Percentiles rank a stretch among this genome's conserved stretches.
Evolutionary conservation across 2,797 vertebrate species (phyloP).

Genomic region (Tenualosa ilisha): DNA sequence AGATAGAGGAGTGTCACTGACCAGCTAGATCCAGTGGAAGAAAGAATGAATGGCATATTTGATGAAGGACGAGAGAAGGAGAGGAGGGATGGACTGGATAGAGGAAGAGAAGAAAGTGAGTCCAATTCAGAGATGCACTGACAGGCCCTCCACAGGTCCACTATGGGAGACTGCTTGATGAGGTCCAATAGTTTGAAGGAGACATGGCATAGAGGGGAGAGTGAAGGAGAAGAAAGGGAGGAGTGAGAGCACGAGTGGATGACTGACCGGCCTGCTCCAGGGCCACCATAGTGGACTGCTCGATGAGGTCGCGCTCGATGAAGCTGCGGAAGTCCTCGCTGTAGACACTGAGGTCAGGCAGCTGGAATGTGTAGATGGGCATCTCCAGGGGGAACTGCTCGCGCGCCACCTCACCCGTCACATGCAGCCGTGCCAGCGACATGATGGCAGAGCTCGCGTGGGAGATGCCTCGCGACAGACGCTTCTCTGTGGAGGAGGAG

Average conservation of each 20-base stretch:
- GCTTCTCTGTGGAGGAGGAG: slow-evolving; percentile 81
- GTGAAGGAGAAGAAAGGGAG: neutral
- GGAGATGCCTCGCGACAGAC: slow-evolving; percentile 95
- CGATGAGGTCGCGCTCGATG: slow-evolving; percentile 95
- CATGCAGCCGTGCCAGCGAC: slow-evolving; percentile 92
- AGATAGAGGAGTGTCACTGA: too few species aligned
- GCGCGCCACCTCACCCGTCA: slow-evolving; percentile 89
- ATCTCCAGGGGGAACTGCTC: slow-evolving; percentile 97
- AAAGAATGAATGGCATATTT: too few species aligned
- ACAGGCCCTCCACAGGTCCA: too few species aligned
- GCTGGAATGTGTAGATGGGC: slow-evolving; percentile 99
- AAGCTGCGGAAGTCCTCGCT: slow-evolving; percentile 98
- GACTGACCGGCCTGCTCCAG: slow-evolving; percentile 93
- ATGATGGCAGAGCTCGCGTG: slow-evolving; percentile 98
- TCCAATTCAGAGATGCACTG: too few species aligned
- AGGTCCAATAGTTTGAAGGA: neutral
- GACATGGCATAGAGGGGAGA: neutral
- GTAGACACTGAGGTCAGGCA: slow-evolving; percentile 97
- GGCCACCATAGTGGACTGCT: slow-evolving; percentile 97
- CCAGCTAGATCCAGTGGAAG: too few species aligned
- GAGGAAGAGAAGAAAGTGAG: too few species aligned
- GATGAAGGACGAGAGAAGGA: neutral
- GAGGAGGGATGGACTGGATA: neutral
- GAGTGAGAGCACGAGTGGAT: neutral
- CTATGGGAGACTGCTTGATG: too few species aligned